Evolutionary conservation across 2,797 vertebrate species (phyloP).

Genomic region (Anas acuta): DNA sequence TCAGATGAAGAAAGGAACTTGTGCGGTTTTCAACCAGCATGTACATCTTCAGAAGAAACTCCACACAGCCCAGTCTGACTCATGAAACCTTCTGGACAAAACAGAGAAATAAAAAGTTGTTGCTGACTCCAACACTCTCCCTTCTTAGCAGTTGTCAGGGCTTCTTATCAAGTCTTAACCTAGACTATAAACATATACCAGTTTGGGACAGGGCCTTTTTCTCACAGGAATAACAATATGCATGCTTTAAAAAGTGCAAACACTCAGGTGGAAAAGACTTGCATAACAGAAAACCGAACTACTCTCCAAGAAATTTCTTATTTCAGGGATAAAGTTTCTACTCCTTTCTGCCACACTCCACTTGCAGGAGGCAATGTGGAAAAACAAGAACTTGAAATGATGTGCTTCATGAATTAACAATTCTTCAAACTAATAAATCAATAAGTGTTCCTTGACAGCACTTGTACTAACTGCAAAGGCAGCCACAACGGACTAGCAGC

Average conservation of each 20-base stretch:
- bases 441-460: not conserved
- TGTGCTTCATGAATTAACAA: not conserved
- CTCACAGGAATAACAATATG: not conserved
- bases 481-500: not conserved
- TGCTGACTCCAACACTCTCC: not conserved
- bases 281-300: not conserved
- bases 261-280: not conserved
- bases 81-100: not conserved
- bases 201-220: not conserved
- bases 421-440: not conserved
- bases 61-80: not conserved
- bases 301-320: not conserved
- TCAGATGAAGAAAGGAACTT: constrained; percentile 84
- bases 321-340: not conserved
- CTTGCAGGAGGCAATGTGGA: not conserved
- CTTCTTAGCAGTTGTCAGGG: not conserved
- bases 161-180: not conserved
- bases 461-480: not conserved
- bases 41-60: constrained; percentile 79
- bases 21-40: constrained; percentile 89
- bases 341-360: not conserved
- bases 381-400: not conserved
- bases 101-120: not conserved
- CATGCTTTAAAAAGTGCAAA: not conserved
- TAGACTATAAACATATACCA: not conserved